phyloP scores from a whole-genome alignment of 2,797 vertebrate genomes.

The Sciurus vulgaris region DNA sequence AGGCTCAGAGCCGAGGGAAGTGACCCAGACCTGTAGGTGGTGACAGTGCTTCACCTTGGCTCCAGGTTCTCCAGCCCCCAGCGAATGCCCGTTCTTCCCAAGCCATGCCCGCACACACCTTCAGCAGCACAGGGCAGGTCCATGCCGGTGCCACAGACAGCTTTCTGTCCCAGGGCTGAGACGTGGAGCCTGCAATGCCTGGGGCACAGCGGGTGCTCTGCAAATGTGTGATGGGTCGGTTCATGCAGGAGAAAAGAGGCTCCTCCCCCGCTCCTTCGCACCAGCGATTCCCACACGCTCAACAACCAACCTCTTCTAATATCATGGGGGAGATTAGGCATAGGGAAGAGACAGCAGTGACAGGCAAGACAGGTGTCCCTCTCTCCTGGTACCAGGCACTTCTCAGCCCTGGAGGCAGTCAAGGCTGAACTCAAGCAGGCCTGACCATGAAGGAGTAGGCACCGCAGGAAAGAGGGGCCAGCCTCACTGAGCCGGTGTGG shows the following conservation, averaged over 20 bases:
- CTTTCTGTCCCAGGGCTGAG: background rate
- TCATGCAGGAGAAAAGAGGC: background rate
- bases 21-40: background rate
- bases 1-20: background rate
- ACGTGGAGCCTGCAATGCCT: background rate
- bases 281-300: background rate
- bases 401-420: background rate
- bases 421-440: background rate
- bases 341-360: background rate
- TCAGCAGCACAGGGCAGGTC: background rate
- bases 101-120: background rate
- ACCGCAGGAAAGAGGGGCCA: background rate
- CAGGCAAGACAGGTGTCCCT: background rate
- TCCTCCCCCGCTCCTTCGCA: background rate
- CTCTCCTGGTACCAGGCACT: background rate
- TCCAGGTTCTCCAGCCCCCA: background rate
- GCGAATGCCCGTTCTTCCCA: background rate
- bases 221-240: background rate
- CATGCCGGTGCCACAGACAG: background rate
- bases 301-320: background rate
- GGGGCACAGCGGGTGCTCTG: background rate
- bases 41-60: background rate
- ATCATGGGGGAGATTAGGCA: background rate
- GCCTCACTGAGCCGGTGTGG: rapidly evolving
- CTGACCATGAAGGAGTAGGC: background rate